phyloP scores from a whole-genome alignment of 1,140 invertebrate species.

The Diplogasteroides magnus region DNA sequence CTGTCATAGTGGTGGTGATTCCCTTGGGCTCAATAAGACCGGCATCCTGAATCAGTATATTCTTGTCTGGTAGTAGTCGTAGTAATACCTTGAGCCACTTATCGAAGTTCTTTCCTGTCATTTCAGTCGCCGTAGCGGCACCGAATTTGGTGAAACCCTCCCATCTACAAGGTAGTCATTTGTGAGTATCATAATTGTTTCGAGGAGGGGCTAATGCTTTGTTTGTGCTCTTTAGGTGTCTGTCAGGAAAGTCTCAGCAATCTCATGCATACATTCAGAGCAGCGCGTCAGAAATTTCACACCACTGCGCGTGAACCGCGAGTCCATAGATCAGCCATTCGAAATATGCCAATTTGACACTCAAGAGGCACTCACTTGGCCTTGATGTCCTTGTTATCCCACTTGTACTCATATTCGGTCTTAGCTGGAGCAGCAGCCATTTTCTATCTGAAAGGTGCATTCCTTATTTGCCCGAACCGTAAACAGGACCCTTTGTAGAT shows the following conservation, averaged over 20 bases:
- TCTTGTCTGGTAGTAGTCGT: too few species aligned
- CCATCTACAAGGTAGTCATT: slow-evolving; percentile 57
- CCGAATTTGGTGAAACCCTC: slow-evolving; percentile 78
- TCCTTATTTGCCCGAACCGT: too few species aligned
- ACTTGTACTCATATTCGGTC: slow-evolving; percentile 27
- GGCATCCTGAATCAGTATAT: too few species aligned
- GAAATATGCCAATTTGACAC: neutral
- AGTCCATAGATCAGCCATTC: neutral
- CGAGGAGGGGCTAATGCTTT: neutral
- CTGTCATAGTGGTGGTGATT: slow-evolving; percentile 69
- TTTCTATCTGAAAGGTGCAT: neutral
- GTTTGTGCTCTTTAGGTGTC: neutral
- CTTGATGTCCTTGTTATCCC: slow-evolving; percentile 34
- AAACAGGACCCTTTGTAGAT: too few species aligned
- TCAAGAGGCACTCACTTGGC: slow-evolving; percentile 17
- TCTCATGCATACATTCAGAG: neutral
- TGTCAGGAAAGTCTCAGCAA: neutral
- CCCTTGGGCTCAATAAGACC: slow-evolving; percentile 83
- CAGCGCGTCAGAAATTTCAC: too few species aligned
- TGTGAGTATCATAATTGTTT: neutral
- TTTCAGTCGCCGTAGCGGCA: slow-evolving; percentile 77
- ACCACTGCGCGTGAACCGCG: neutral
- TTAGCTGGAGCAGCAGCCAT: slow-evolving; percentile 18
- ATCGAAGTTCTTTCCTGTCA: slow-evolving; percentile 79
- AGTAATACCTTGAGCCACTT: slow-evolving; percentile 95